Evolutionary conservation across 1,140 invertebrate genomes (phyloP), one percentile per base, ranked within the genome.

Genomic region (Leucophenga varia): DNA sequence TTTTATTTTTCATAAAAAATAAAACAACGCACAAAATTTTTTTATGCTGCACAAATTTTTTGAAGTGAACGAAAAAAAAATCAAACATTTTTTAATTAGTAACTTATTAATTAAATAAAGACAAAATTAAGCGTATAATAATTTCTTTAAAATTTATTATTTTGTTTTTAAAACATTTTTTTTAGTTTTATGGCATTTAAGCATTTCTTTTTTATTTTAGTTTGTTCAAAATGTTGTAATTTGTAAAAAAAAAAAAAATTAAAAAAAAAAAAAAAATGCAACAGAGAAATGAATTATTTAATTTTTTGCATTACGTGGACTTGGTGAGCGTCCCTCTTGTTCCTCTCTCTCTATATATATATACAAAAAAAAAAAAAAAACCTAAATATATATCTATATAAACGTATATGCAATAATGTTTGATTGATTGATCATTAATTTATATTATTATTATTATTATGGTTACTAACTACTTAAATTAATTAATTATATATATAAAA

Each of bases 321-420:
- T 61, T 65, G 55, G 63, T 67, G 63, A 65, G 63, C 63, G 56
- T 55, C 49, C 51, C 40, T 52, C 51, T 59, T 55, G 47, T 64
- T 65, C 55, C 59, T 44, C 51, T 46, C 61, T 61, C 31, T 59
- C 2, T 50, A 37, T 55, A 51, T 52, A 52, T 58, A 58, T 58
- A 52, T 64, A n/a, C n/a, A n/a, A n/a, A n/a, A n/a, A n/a, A n/a
- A n/a, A n/a, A n/a, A n/a, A n/a, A n/a, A n/a, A n/a, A n/a, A n/a
- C n/a, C n/a, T n/a, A n/a, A n/a, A n/a, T n/a, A 47, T 43, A 51
- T 58, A 43, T 43, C n/a, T 34, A 47, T 44, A 48, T 49, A 56
- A 38, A 47, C 55, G 57, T 57, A 57, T 47, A 53, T 55, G 50
- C 53, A 55, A 55, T 50, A 55, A 52, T 50, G 46, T 52, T 55